Base-by-base conservation (phyloP, 1,140 invertebrate genomes). In the Aphis craccivora region DNA sequence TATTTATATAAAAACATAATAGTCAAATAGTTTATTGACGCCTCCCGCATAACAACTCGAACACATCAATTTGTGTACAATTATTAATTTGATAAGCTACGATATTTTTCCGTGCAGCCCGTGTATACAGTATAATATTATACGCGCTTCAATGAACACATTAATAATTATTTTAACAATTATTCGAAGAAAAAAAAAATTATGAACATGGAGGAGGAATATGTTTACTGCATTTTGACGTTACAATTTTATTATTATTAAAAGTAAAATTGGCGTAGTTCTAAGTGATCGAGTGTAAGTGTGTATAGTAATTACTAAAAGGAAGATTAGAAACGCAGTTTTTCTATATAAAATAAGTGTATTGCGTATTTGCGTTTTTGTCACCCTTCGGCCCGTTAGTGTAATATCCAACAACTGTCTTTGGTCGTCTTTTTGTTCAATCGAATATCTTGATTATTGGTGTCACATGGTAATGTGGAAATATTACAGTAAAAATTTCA, bases 131-230 rank as follows among this genome's bases (percentile, higher is more conserved):
- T 37, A 84, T 84, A 40, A 55, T 89, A 60, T 40, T 53, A 37
- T 40, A 53, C 51, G 35, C 88, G 88, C 51, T 90, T 60, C 88
- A 55, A 55, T 89, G 51, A 89, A 89, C 87, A 60, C 51, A 37
- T 55, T 30, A 90, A 90, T 90, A 55, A 60, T 90, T 55, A 23
- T 60, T 90, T 30, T 60, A 89, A 55, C 35, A 37, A 55, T 89
- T 53, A 89, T 90, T 90, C 25, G 9, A 9, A 35, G 25, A 25
- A 90, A 55, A 53, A 86, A 4, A 48, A 55, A 88, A 51, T 45
- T 30, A 87, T 4, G 30, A 87, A 48, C 43, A n/a, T 6, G 9
- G 20, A 81, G 37, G 35, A 81, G 37, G 22, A 23, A 83, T 83
- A 83, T 40, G 43, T 23, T 25, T 25, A 84, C 8, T 43, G 43